These are phyloP conservation scores for Leptarthrus brevirostris DNA, from an alignment of 2,888 invertebrate species.

Conservation along the genomic window DNA sequence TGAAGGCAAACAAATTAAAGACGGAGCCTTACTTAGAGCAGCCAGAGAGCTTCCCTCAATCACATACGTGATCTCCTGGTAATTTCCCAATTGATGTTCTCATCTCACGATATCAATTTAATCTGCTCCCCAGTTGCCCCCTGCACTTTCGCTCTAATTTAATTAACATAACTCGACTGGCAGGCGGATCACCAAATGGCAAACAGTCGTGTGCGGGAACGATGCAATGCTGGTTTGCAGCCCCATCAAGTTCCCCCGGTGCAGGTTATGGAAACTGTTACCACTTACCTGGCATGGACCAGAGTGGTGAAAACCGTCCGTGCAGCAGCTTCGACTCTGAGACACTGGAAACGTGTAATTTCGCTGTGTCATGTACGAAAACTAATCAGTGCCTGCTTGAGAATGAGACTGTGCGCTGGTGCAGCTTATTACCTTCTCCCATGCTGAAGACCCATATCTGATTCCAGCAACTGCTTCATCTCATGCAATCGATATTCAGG, in stretches of 20 bases:
- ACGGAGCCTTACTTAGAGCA: conserved; percentile 13
- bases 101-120: conserved; percentile 47
- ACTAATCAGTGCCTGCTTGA: conserved; percentile 43
- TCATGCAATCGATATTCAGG: conserved; percentile 41
- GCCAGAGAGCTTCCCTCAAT: conserved; percentile 19
- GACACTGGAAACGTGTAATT: conserved; percentile 46
- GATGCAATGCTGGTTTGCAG: not conserved
- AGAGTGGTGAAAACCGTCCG: conserved; percentile 41
- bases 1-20: conserved; percentile 46
- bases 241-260: not conserved
- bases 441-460: conserved; percentile 30
- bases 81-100: conserved; percentile 47
- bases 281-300: conserved; percentile 13
- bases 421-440: conserved; percentile 37
- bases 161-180: conserved; percentile 42
- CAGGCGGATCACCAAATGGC: conserved; percentile 20
- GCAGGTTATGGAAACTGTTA: conserved; percentile 32
- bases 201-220: conserved; percentile 15
- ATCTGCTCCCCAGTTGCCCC: conserved; percentile 49
- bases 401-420: conserved; percentile 1
- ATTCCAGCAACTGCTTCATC: conserved; percentile 30
- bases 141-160: conserved; percentile 48
- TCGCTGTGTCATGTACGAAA: conserved; percentile 47
- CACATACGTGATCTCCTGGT: conserved; percentile 45
- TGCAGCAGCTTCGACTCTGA: conserved; percentile 23